phyloP scores from a whole-genome alignment of 2,797 vertebrate species.

The Prunella strophiata region DNA sequence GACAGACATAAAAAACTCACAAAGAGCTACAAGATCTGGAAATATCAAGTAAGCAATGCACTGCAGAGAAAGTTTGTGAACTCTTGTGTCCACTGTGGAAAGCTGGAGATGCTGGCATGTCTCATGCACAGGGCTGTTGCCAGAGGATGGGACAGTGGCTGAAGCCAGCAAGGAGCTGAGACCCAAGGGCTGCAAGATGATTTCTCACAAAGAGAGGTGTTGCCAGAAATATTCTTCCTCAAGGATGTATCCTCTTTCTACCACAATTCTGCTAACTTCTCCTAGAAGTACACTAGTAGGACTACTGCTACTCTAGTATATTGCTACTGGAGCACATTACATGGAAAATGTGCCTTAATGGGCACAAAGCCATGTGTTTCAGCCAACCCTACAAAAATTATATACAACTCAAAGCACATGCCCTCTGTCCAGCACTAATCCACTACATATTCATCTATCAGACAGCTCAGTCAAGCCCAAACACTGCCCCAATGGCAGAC shows the following conservation, averaged over 20 bases:
- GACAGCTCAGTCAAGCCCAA: background rate
- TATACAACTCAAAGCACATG: background rate
- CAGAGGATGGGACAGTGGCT: background rate
- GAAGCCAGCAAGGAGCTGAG: background rate
- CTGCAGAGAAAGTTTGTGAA: background rate
- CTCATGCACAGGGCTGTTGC: rapidly evolving
- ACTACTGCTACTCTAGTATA: background rate
- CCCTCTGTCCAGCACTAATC: background rate
- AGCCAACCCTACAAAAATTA: background rate
- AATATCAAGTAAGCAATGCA: background rate
- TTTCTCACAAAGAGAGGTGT: background rate
- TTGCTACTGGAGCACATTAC: background rate
- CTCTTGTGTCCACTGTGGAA: background rate
- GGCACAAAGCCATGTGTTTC: background rate
- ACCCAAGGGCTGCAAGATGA: background rate
- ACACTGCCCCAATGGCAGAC: background rate
- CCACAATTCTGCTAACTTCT: background rate
- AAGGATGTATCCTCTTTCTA: background rate
- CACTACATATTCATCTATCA: background rate
- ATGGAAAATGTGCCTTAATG: rapidly evolving
- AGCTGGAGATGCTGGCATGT: background rate
- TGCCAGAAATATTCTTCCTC: background rate
- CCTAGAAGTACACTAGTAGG: background rate
- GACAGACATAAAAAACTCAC: background rate
- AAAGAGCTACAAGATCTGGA: background rate